Conservation (phyloP, 2,797 vertebrate genomes). For the Cyclura pinguis region DNA sequence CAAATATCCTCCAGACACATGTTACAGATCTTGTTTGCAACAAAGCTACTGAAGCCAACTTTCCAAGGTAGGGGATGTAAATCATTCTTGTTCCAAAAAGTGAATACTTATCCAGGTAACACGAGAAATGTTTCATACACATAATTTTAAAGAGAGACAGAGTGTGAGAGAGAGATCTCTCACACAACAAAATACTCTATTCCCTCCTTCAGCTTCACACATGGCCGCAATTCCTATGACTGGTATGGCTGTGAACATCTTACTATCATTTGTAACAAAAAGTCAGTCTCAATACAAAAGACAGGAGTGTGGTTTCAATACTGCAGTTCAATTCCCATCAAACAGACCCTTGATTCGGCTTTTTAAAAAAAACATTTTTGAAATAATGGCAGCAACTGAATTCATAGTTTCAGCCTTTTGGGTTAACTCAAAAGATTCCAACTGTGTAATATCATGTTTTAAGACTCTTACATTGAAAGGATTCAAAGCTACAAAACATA, state of each 20-base stretch:
- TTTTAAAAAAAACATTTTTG: too few relatives aligned
- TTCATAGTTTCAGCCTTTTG: too few relatives aligned
- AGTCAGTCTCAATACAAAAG: not conserved
- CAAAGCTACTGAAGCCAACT: slow-evolving; percentile 5
- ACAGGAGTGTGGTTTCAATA: not conserved
- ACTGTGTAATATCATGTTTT: too few relatives aligned
- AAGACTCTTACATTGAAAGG: too few relatives aligned
- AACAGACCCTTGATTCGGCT: too few relatives aligned
- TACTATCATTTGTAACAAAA: not conserved
- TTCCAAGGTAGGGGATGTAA: not conserved
- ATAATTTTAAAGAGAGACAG: not conserved
- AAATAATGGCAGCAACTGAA: too few relatives aligned
- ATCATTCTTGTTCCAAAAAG: rapidly evolving
- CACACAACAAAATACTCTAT: not conserved
- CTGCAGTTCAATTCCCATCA: too few relatives aligned
- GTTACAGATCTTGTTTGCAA: rapidly evolving
- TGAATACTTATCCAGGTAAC: not conserved
- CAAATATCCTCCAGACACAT: rapidly evolving
- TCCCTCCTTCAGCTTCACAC: not conserved
- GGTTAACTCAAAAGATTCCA: too few relatives aligned
- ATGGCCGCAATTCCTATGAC: not conserved
- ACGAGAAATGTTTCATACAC: not conserved
- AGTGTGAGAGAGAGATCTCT: not conserved
- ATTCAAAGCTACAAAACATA: not conserved
- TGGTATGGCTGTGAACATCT: too few relatives aligned